phyloP scores from a whole-genome alignment of 2,888 invertebrate genomes.

The Euzetes globulus region DNA sequence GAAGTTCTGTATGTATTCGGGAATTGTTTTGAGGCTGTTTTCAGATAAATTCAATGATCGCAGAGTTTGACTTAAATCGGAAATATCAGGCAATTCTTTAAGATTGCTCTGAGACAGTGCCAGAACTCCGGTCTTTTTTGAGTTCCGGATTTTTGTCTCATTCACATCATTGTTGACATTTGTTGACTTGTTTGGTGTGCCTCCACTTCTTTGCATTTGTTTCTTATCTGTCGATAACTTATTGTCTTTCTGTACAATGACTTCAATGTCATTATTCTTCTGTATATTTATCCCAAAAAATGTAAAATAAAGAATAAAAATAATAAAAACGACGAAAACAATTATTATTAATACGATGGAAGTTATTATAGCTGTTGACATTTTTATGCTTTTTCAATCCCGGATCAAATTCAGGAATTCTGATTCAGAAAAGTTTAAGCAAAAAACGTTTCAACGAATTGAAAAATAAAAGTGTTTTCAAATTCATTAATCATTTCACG shows the following conservation, averaged over 20 bases:
- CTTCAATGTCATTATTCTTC: background rate
- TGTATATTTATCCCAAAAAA: background rate
- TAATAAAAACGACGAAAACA: background rate
- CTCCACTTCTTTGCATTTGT: background rate
- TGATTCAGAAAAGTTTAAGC: no score
- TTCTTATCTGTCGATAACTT: background rate
- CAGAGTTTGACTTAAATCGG: background rate
- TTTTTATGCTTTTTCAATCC: background rate
- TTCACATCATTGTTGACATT: background rate
- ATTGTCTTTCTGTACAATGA: background rate
- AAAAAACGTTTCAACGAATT: no score
- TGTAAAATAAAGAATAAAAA: background rate
- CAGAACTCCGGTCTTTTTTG: constrained; percentile 1
- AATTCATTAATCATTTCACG: no score
- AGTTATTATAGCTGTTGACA: background rate
- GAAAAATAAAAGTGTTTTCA: no score
- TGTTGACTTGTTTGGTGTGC: background rate
- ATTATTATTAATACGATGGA: background rate
- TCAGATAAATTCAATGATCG: background rate
- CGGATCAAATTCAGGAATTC: no score
- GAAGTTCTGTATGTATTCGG: background rate
- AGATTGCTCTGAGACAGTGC: background rate
- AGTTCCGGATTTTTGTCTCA: background rate
- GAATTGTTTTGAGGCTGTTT: background rate
- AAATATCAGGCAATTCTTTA: background rate